Percentiles rank a stretch among this genome's conserved stretches.
phyloP scores from a whole-genome alignment of 2,888 invertebrate genomes.

The Apoda limacodes region DNA sequence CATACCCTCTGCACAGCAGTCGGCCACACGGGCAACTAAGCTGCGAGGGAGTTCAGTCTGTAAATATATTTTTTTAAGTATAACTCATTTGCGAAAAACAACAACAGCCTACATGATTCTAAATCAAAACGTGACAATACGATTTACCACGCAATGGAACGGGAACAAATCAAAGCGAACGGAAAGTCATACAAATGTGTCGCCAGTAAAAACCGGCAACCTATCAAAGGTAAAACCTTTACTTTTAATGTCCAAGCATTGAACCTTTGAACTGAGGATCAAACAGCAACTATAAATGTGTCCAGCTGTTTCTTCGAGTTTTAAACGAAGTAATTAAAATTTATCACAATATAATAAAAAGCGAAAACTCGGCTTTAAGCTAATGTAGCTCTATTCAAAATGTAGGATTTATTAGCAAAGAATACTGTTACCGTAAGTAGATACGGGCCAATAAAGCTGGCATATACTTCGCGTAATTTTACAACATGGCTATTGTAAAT shows the following conservation, averaged over 20 bases:
- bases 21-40: too few species aligned
- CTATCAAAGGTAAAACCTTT: constrained; percentile 19
- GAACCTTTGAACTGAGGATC: constrained; percentile 42
- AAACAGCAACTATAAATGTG: constrained; percentile 34
- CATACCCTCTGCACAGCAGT: too few species aligned
- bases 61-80: too few species aligned
- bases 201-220: constrained; percentile 14
- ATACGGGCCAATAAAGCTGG: constrained; percentile 7
- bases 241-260: constrained; percentile 28
- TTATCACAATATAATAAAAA: constrained; percentile 41
- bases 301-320: constrained; percentile 26
- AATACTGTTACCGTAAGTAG: constrained; percentile 6
- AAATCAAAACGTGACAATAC: too few species aligned
- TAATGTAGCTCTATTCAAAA: constrained; percentile 34
- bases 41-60: too few species aligned
- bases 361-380: constrained; percentile 25
- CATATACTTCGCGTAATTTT: not conserved
- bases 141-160: constrained; percentile 15
- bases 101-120: too few species aligned
- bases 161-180: constrained; percentile 5
- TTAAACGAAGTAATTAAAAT: constrained; percentile 44
- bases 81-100: too few species aligned
- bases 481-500: too few species aligned
- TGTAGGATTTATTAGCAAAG: constrained; percentile 16
- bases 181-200: constrained; percentile 4